Base-by-base conservation (phyloP, 2,113 vertebrate genomes). In the Ploceus nigricollis region DNA sequence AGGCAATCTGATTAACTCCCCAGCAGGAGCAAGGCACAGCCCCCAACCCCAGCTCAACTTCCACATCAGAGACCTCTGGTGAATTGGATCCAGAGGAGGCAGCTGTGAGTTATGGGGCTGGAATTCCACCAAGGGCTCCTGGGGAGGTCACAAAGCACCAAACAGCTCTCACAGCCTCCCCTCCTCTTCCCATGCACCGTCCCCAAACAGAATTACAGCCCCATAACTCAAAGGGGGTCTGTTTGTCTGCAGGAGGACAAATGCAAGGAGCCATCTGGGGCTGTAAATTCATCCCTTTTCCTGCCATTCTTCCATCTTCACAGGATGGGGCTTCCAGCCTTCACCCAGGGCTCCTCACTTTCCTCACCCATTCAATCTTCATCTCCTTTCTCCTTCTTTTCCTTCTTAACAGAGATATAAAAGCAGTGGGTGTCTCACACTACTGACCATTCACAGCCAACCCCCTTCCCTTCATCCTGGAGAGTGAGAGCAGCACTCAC, bases 111-210 rank as follows among this genome's bases (percentile, higher is more conserved):
- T 97, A 96, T 27, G 89, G 92, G 91, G 78, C 84, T 97, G 89
- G 95, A 97, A 98, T 97, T 96, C 93, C 95, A 97, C 89, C 96
- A 91, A 76, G 96, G 86, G 83, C 57, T 97, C 95, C 94, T 97
- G 87, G 68, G 86, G 90, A 97, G 95, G 87, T 91, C 71, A 35
- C 97, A 98, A 98, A 97, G 89, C 82, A 81, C 39, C 56, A 47
- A 63, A n/a, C 13, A 85, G 75, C 45, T 83, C 92, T 70, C 10
- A 5, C 35, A 92, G 9, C 42, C 58, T 76, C 22, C 53, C 48
- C 72, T 45, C 28, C 7, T 15, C 57, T 89, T 58, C 88, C 85
- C 1, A 0, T 90, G 24, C 78, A 73, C 66, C 15, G 2, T 91
- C 81, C 51, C 61, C 88, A 94, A 77, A 61, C 23, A 84, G 76